A percentile compares a stretch with the other conserved stretches of the same genome.
These are phyloP conservation scores for Tubiluchus corallicola DNA, from an alignment of 2,888 invertebrate species.

Conservation along the genomic window DNA sequence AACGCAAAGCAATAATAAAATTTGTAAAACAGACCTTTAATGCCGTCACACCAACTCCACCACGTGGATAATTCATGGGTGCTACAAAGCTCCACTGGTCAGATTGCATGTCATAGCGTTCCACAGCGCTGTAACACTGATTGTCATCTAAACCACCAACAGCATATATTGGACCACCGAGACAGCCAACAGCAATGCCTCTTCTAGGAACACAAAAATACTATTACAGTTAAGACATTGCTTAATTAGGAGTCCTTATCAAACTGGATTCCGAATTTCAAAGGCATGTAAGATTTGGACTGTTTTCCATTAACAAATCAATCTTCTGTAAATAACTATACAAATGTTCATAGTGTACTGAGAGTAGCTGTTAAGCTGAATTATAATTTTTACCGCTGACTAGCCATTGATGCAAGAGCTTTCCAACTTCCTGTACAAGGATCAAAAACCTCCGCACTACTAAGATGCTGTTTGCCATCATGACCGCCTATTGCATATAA, in stretches of 20 bases:
- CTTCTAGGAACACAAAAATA: too few relatives aligned
- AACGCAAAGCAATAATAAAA: too few relatives aligned
- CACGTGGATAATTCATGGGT: conserved; percentile 31
- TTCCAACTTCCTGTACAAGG: conserved; percentile 29
- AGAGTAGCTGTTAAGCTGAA: too few relatives aligned
- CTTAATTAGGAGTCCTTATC: too few relatives aligned
- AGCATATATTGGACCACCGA: conserved; percentile 33
- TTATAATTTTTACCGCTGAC: too few relatives aligned
- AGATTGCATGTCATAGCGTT: conserved; percentile 30
- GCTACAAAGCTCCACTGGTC: conserved; percentile 32
- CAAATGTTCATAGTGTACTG: too few relatives aligned
- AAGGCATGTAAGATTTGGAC: too few relatives aligned
- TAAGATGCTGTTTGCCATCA: conserved; percentile 32
- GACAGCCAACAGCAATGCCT: conserved; percentile 33
- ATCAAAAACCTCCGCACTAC: conserved; percentile 32
- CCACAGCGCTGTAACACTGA: conserved; percentile 32
- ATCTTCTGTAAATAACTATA: too few relatives aligned
- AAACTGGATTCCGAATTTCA: too few relatives aligned
- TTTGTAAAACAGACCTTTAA: too few relatives aligned
- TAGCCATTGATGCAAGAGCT: conserved; percentile 27
- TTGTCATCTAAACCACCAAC: conserved; percentile 34
- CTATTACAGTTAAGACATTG: too few relatives aligned
- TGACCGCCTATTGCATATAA: conserved; percentile 35
- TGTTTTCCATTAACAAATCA: too few relatives aligned
- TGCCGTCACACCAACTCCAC: conserved; percentile 33